Base-by-base conservation (phyloP, 2,888 invertebrate species). In the Aproaerema taeniolella region DNA sequence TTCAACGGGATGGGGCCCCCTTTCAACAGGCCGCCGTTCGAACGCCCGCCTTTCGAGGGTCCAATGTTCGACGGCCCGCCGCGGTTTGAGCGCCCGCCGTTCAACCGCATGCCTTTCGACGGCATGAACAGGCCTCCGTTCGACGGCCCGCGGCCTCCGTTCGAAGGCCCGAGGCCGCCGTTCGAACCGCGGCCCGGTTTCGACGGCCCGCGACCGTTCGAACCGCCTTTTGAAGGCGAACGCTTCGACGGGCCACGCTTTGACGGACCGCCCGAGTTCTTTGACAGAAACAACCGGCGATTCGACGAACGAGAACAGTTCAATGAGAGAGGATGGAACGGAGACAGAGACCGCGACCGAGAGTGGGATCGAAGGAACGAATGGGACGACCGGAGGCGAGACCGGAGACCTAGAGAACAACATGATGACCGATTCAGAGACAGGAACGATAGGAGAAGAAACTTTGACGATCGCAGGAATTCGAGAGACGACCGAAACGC, bases 1-100 rank as follows among this genome's bases (percentile, higher is more conserved):
- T 87, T 85, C 52, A 85, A 82, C 57, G 86, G 83, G 43, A 81
- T 71, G 76, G 78, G 75, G 0, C 74, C 81, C 1, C 73, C 67
- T 4, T 79, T 75, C 52, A 61, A 61, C 42, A 51, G 75, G 15
- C 62, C 67, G 29, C 63, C 67, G 1, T 69, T 67, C 33, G 65
- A 73, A 12, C 49, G 74, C 9, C 73, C 74, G 1, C 75, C 74
- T 0, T 72, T 72, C 43, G 83, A 74, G 4, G 67, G 67, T 2
- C 62, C 66, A 2, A 41, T 54, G 40, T 64, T 64, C 39, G 25
- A 34, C 26, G 34, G 55, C 70, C 5, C 73, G 72, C 62, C 66
- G 31, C 52, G 67, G 32, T 69, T 68, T 40, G 67, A 75, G 20
- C 58, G 69, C 3, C 70, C 67, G 1, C 71, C 72, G 0, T 72